Evolutionary conservation across 2,888 invertebrate species (phyloP).

Genomic region (Ephialtes manifestator): DNA sequence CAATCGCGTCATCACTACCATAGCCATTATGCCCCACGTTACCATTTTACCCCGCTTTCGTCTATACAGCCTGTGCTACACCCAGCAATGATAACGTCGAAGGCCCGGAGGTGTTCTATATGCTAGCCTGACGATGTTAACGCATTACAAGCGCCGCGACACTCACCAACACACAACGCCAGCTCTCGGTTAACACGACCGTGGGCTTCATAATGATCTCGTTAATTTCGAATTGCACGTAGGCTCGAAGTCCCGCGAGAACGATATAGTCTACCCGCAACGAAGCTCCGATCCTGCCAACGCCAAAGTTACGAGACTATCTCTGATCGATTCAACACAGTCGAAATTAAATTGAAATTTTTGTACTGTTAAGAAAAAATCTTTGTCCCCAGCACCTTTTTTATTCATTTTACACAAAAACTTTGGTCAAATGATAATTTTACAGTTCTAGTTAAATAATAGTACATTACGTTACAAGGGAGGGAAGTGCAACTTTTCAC

Average conservation of each 20-base stretch:
- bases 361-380: no score
- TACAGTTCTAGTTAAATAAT: no score
- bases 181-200: slow-evolving; percentile 63
- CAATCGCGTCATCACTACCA: no score
- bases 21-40: no score
- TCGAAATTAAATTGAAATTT: not conserved
- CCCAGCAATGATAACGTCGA: slow-evolving; percentile 62
- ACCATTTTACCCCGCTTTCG: no score
- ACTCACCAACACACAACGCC: slow-evolving; percentile 10
- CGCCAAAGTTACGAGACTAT: slow-evolving; percentile 21
- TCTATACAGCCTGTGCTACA: slow-evolving; percentile 4
- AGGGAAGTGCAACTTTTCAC: no score
- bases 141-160: slow-evolving; percentile 52
- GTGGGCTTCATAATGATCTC: slow-evolving; percentile 69
- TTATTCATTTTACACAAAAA: no score
- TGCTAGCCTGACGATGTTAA: slow-evolving; percentile 51
- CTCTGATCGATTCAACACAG: slow-evolving; percentile 59
- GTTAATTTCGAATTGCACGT: slow-evolving; percentile 68
- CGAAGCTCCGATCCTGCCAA: slow-evolving; percentile 10
- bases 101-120: slow-evolving; percentile 13
- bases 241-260: slow-evolving; percentile 44
- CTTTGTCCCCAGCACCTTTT: no score
- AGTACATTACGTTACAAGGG: no score
- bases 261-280: slow-evolving; percentile 22
- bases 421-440: no score